Conservation (phyloP, 2,113 vertebrate genomes). For the Pseudorectes ferrugineus region DNA sequence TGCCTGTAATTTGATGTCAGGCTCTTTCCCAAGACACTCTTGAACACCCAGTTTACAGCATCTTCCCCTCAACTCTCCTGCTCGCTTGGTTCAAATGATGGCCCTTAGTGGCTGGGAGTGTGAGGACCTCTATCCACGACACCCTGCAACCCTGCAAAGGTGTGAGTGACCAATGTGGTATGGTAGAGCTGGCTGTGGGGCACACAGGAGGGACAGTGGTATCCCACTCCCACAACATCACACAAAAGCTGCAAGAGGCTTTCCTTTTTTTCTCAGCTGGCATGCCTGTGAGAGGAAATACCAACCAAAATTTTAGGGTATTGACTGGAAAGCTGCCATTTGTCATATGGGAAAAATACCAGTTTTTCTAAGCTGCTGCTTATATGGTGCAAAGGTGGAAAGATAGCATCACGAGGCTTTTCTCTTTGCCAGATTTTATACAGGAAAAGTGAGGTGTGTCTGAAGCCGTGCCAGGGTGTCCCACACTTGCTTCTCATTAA, state of each 20-base stretch:
- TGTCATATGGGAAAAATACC: neutral
- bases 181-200: neutral
- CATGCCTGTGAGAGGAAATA: neutral
- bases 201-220: neutral
- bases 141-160: neutral
- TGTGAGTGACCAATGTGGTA: rapidly evolving
- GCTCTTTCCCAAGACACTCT: neutral
- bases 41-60: neutral
- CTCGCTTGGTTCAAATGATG: neutral
- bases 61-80: neutral
- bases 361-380: neutral
- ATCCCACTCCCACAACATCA: neutral
- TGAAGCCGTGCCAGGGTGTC: neutral
- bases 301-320: neutral
- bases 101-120: rapidly evolving
- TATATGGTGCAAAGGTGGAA: neutral
- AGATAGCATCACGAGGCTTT: rapidly evolving
- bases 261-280: neutral
- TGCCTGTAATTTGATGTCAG: neutral
- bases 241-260: neutral
- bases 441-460: neutral
- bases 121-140: rapidly evolving
- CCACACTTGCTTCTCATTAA: neutral
- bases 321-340: neutral
- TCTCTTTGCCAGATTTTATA: neutral